These are phyloP conservation scores for Climacteris rufus DNA, from an alignment of 2,113 vertebrate genomes.

Conservation along the genomic window DNA sequence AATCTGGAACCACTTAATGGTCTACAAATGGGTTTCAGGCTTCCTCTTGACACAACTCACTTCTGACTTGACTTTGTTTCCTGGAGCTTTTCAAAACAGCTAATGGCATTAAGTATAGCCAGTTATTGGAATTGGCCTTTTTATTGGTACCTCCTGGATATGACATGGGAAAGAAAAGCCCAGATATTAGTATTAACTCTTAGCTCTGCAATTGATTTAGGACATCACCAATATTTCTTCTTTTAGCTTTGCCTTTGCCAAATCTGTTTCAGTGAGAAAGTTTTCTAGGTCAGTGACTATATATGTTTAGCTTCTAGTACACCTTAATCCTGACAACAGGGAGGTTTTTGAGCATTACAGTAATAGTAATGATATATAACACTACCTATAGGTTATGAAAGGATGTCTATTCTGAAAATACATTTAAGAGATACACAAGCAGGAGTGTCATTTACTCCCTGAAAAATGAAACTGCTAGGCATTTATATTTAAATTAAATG, in stretches of 20 bases:
- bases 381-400: slow-evolving; percentile 10
- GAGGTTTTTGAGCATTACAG: neutral
- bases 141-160: neutral
- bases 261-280: neutral
- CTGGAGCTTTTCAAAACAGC: neutral
- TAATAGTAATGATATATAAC: neutral
- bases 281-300: neutral
- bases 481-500: slow-evolving; percentile 54
- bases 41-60: neutral
- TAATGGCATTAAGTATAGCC: neutral
- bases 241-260: neutral
- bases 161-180: neutral
- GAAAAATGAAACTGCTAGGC: slow-evolving; percentile 46
- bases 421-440: slow-evolving; percentile 2
- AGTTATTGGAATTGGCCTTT: neutral
- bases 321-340: neutral
- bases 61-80: neutral
- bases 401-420: neutral
- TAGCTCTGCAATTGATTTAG: neutral
- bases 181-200: neutral
- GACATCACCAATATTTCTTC: neutral
- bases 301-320: neutral
- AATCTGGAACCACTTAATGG: neutral
- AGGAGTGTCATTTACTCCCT: neutral
- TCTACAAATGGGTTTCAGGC: neutral